Conservation (phyloP, 2,113 vertebrate genomes). For the Rhabdornis inornatus region DNA sequence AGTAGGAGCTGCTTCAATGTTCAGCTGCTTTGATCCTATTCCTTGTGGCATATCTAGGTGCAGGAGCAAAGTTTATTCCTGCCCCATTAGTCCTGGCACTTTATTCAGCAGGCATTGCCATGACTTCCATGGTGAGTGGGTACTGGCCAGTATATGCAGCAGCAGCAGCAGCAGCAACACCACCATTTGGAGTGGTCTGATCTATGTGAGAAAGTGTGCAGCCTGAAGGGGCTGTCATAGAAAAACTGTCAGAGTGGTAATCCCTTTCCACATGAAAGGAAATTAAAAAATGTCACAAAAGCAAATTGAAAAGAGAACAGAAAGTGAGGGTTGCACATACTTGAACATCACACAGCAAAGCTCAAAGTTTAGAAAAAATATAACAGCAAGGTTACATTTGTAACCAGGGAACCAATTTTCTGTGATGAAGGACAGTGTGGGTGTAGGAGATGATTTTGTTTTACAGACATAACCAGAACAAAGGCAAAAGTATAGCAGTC, state of each 20-base stretch:
- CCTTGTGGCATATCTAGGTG: not conserved
- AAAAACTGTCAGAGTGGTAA: not conserved
- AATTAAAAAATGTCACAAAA: not conserved
- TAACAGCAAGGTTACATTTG: not conserved
- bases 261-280: not conserved
- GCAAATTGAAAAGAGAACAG: not conserved
- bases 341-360: not conserved
- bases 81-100: not conserved
- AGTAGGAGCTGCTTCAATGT: not conserved
- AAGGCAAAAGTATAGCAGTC: not conserved
- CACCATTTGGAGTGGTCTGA: not conserved
- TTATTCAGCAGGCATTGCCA: fast-evolving
- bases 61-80: not conserved
- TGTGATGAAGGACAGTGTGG: not conserved
- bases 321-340: not conserved
- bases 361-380: not conserved
- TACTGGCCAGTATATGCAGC: not conserved
- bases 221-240: not conserved
- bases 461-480: not conserved
- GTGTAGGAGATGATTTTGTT: not conserved
- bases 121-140: not conserved
- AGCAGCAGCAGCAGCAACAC: not conserved
- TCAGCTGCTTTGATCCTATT: not conserved
- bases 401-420: not conserved
- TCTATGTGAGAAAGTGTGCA: not conserved